Base-by-base conservation (phyloP, 2,888 invertebrate genomes). In the Agrochola macilenta region DNA sequence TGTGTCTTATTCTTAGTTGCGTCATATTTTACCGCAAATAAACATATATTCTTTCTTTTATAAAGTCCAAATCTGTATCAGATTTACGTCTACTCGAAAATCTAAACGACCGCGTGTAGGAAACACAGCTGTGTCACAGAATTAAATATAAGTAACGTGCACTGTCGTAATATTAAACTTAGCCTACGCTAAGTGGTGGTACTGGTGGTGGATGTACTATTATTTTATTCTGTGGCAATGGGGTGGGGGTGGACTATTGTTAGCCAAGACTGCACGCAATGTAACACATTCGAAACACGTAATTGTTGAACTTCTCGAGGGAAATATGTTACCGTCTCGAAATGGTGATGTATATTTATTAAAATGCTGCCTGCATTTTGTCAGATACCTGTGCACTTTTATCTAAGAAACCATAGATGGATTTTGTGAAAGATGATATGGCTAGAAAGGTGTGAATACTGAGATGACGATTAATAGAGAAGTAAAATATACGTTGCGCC, bases 281-380 rank as follows among this genome's bases (percentile, higher is more conserved):
- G 12, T n/a, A 76, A 66, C 30, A 52, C 14, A 49, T 78, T 39
- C 39, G 7, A 35, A 54, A 54, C 35, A 79, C 60, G 60, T 58
- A 64, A 63, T 52, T n/a, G 39, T n/a, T 49, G n/a, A n/a, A 52
- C 20, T n/a, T 66, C 66, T 43, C 78, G 14, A 23, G 61, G 68
- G 68, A 68, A 78, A 78, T 77, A 58, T 17, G 43, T 57, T 39
- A 64, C 43, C 20, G 46, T 26, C 26, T 78, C 60, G 54, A 63
- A 61, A 23, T 26, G 3, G 43, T 12, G 2, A 54, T 9, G 30
- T 54, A 1, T 20, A 7, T 69, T n/a, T 26, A 60, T 30, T 73
- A 72, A 39, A 43, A 75, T 43, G n/a, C 43, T 43, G 43, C 11
- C 9, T 43, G 43, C 43, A 43, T 11, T 43, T 12, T 52, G 17